Evolutionary conservation across 2,888 invertebrate genomes (phyloP).

Genomic region (Gortyna flavago): DNA sequence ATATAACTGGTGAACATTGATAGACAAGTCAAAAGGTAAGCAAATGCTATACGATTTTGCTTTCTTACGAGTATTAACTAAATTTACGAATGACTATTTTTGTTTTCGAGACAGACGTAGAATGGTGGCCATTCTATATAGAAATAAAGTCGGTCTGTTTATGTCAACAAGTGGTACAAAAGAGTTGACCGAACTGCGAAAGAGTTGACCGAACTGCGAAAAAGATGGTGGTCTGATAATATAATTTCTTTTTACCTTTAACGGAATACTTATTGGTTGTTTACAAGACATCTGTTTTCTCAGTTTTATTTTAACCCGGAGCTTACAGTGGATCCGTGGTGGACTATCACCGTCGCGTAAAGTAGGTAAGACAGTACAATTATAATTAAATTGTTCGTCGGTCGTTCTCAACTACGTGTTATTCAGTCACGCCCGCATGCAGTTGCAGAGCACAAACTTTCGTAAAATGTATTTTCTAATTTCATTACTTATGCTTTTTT

Average conservation of each 20-base stretch:
- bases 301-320: not conserved
- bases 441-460: not conserved
- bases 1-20: conserved; percentile 2
- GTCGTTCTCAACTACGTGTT: not conserved
- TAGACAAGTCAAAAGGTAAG: not conserved
- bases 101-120: not conserved
- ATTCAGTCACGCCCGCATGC: not conserved
- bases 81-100: not conserved
- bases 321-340: not conserved
- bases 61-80: not conserved
- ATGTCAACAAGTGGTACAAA: not conserved
- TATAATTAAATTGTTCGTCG: not conserved
- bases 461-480: not conserved
- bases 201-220: not conserved
- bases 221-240: not conserved
- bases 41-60: not conserved
- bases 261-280: not conserved
- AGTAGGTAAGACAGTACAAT: not conserved
- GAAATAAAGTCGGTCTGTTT: not conserved
- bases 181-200: not conserved
- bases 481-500: not conserved
- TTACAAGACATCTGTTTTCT: not conserved
- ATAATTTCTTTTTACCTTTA: not conserved
- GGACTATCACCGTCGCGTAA: not conserved
- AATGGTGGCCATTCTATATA: not conserved